These are phyloP conservation scores for Aradophagus sp. DNA, from an alignment of 1,140 invertebrate genomes.

Conservation along the genomic window DNA sequence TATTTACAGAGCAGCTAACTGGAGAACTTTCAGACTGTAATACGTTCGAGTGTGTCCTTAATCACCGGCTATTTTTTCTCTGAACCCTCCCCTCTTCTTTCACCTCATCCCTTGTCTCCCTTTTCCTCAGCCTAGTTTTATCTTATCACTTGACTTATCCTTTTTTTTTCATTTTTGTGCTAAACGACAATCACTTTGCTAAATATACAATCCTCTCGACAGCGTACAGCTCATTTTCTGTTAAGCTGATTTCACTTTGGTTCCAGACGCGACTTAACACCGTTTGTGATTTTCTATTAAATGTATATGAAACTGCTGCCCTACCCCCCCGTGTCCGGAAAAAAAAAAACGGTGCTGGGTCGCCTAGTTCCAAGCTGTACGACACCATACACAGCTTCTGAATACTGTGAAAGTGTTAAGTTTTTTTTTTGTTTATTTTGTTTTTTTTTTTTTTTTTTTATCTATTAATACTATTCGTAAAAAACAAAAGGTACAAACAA, in stretches of 20 bases:
- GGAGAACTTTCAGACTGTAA: constrained; percentile 58
- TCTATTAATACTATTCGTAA: no score
- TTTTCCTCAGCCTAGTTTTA: no score
- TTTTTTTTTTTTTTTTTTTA: no score
- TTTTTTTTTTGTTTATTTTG: no score
- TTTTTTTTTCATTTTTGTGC: constrained; percentile 62
- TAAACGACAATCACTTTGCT: constrained; percentile 70
- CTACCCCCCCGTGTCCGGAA: not conserved
- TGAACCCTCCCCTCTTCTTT: no score
- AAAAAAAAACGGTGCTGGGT: constrained; percentile 8
- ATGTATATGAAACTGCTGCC: constrained; percentile 1
- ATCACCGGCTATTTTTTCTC: constrained; percentile 13
- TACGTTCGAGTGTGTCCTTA: constrained; percentile 29
- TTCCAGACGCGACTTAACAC: constrained; percentile 39
- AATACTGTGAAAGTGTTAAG: constrained; percentile 72
- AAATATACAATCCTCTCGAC: constrained; percentile 55
- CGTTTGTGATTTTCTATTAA: constrained; percentile 28
- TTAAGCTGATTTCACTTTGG: no score
- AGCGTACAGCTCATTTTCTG: constrained; percentile 59
- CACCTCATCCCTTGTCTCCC: no score
- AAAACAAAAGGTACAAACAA: no score
- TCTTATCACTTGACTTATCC: no score
- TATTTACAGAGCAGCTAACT: constrained; percentile 65
- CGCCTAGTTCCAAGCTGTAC: constrained; percentile 34
- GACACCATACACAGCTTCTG: constrained; percentile 64